Evolutionary conservation across 2,113 vertebrate species (phyloP).

Genomic region (Mus spicilegus): DNA sequence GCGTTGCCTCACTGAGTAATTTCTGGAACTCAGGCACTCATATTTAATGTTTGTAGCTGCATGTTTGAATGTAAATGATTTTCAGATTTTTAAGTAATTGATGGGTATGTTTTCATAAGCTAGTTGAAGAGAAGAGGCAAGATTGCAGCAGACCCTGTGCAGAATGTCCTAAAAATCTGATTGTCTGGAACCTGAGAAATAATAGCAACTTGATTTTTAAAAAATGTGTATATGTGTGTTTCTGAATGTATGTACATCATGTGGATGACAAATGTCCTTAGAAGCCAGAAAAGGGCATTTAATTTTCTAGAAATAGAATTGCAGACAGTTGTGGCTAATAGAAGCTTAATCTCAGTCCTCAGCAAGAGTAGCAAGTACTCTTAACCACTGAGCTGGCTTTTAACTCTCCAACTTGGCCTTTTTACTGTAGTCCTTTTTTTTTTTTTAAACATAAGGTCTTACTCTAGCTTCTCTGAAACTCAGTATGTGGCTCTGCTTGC

Average conservation of each 20-base stretch:
- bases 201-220: neutral
- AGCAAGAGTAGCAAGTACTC: neutral
- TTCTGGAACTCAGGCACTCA: slow-evolving; percentile 14
- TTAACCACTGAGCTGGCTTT: neutral
- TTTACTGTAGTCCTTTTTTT: neutral
- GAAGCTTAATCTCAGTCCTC: neutral
- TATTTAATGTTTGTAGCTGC: slow-evolving; percentile 28
- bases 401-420: neutral
- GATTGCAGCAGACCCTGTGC: neutral
- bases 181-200: neutral
- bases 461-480: neutral
- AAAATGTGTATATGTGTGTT: neutral
- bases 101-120: slow-evolving; percentile 34
- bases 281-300: too few relatives aligned
- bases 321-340: neutral
- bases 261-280: neutral
- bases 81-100: slow-evolving; percentile 48
- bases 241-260: neutral
- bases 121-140: slow-evolving; percentile 14
- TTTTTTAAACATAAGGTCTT: neutral
- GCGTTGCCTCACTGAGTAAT: slow-evolving; percentile 33
- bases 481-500: neutral
- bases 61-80: slow-evolving; percentile 1
- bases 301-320: neutral
- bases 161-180: slow-evolving; percentile 10